Evolutionary conservation across 2,888 invertebrate genomes (phyloP), one percentile per base, ranked within the genome.

Genomic region (Callinectes sapidus): DNA sequence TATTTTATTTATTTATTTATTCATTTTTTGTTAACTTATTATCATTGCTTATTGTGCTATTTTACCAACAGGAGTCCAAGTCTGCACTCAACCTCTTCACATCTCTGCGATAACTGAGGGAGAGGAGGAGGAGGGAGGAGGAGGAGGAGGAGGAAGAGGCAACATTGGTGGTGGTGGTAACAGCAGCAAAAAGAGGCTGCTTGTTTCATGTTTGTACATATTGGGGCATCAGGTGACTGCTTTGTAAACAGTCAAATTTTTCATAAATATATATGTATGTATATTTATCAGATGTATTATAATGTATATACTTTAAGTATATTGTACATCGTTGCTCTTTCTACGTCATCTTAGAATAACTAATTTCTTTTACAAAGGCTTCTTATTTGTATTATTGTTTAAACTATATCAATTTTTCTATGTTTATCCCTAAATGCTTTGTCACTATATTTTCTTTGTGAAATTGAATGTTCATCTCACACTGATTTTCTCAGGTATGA

Each of bases 31-130:
- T 6, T n/a, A 1, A 71, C 28, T 23, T 71, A 39, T 23, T 87
- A 39, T 42, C 6, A 35, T 39, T n/a, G 23, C 35, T 23, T 39
- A n/a, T 87, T 92, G 95, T 95, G 35, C 14, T 81, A 14, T 8
- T 81, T 32, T 81, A 14, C 81, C 81, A 55, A 55, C 95, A 96
- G 96, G 98, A 98, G 96, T 98, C 98, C 95, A 98, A 98, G 96
- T 98, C 98, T 94, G 98, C 98, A 91, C 96, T 99, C 92, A 99
- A 98, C 96, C 96, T 99, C 48, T 99, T 98, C 96, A 98, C 98
- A 86, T 98, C 98, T 95, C 98, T 98, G 95, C 97, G 98, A 96
- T 98, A 96, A 96, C 54, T 95, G 71, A 23, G 39, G 42, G 39
- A 89, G 39, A n/a, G 42, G 39, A 71, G 71, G 23, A 28, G n/a